These are phyloP conservation scores for Microplitis manilae DNA, from an alignment of 2,888 invertebrate species.

Conservation along the genomic window DNA sequence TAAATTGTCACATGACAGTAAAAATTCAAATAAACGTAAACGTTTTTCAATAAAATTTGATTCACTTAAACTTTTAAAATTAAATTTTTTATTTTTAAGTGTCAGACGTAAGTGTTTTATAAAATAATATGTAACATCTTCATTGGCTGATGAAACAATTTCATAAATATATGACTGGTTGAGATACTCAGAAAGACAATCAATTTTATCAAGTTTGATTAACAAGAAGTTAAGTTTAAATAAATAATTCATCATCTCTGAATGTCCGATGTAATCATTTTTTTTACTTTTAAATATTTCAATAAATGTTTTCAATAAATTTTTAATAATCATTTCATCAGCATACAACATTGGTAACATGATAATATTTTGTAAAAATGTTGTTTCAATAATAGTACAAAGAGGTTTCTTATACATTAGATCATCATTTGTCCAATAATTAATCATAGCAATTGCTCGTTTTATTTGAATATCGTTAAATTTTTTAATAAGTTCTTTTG, in stretches of 20 bases:
- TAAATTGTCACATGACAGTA: neutral
- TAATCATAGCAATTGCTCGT: neutral
- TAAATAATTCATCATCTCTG: slow-evolving; percentile 5
- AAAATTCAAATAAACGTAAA: neutral
- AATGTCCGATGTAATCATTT: neutral
- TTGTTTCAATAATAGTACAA: slow-evolving; percentile 17
- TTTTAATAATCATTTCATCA: neutral
- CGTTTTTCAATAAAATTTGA: neutral
- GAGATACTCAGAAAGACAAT: neutral
- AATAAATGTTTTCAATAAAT: neutral
- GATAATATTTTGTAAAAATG: slow-evolving; percentile 22
- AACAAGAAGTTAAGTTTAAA: neutral
- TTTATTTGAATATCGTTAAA: neutral
- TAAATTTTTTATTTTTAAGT: neutral
- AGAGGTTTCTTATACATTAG: neutral
- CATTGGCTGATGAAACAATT: neutral
- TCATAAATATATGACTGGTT: neutral
- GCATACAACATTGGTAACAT: neutral
- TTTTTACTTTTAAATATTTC: neutral
- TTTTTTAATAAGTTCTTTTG: neutral
- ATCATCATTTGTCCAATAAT: slow-evolving; percentile 18
- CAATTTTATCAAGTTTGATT: neutral
- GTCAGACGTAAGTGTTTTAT: neutral
- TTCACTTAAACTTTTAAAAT: neutral
- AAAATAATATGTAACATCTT: slow-evolving; percentile 10